Base-by-base conservation (phyloP, 53 echinoderm and acorn worm species). In the Henricia sp. region DNA sequence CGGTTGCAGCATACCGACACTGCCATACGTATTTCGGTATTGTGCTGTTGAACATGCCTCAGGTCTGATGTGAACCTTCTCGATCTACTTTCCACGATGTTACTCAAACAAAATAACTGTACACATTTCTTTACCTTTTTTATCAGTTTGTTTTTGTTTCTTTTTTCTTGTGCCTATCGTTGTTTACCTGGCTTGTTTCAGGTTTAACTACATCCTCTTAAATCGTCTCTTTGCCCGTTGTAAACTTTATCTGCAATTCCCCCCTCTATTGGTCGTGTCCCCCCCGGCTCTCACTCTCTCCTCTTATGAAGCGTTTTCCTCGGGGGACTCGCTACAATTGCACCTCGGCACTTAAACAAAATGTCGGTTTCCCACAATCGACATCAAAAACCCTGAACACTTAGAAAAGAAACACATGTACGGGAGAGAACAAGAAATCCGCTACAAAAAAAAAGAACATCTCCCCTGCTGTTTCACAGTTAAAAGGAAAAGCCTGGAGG, bases 401-500 rank as follows among this genome's bases (percentile, higher is more conserved):
- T 59, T 3, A 33, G 29, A 64, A 64, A 64, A 17, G 35, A 64
- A 64, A 30, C 9, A 17, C 35, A 19, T 19, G 27, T 19, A 64
- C 32, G 35, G n/a, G 5, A 19, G 56, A 55, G 4, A 37, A 68
- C 37, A 68, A n/a, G 32, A 6, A 64, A 64, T n/a, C n/a, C n/a
- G n/a, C n/a, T n/a, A n/a, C n/a, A n/a, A n/a, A n/a, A n/a, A n/a
- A 67, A 67, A 39, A 67, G 39, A 67, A 40, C 39, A 67, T 39
- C 67, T 67, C 39, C 20, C 11, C 8, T 67, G 37, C 3, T 19
- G 39, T 39, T 67, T 67, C 20, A 4, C 37, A 39, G 6, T 20
- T 67, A 46, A 8, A 46, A 46, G 48, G 48, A 35, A 63, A 35
- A 33, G 13, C 64, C 67, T 5, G 23, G 4, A 24, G 67, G 37